These are phyloP conservation scores for Hydrozoanthus gracilis DNA, from an alignment of 92 coral and sea anemone genomes.

Conservation along the genomic window DNA sequence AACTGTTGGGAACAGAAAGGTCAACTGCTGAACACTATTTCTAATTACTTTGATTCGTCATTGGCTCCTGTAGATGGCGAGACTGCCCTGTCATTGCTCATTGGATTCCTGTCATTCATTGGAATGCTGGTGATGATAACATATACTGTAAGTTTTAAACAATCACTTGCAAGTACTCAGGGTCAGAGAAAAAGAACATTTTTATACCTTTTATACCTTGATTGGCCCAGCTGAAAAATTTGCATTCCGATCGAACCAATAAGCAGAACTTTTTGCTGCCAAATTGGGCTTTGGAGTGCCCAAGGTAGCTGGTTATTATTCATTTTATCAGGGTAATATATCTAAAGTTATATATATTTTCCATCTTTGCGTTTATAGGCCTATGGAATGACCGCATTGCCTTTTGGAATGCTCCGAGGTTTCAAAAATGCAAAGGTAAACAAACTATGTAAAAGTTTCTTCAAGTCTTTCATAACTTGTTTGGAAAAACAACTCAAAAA, in stretches of 20 bases:
- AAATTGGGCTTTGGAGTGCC: too few relatives aligned
- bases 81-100: conserved; percentile 89
- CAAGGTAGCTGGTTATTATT: too few relatives aligned
- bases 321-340: too few relatives aligned
- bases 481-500: too few relatives aligned
- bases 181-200: too few relatives aligned
- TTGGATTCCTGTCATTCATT: conserved; percentile 89
- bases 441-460: neutral
- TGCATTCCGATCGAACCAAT: too few relatives aligned
- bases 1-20: too few relatives aligned
- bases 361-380: conserved; percentile 62
- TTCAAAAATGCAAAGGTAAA: conserved; percentile 86
- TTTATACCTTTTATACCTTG: too few relatives aligned
- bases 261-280: too few relatives aligned
- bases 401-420: conserved; percentile 92
- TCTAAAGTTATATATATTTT: too few relatives aligned
- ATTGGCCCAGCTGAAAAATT: too few relatives aligned
- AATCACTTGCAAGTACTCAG: neutral
- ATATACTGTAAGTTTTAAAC: conserved; percentile 77
- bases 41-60: neutral
- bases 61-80: conserved; percentile 79
- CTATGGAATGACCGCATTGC: conserved; percentile 95
- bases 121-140: conserved; percentile 94
- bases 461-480: neutral
- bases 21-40: neutral